These are phyloP conservation scores for Sinhomidia bicolor DNA, from an alignment of 2,888 invertebrate genomes.

Conservation along the genomic window DNA sequence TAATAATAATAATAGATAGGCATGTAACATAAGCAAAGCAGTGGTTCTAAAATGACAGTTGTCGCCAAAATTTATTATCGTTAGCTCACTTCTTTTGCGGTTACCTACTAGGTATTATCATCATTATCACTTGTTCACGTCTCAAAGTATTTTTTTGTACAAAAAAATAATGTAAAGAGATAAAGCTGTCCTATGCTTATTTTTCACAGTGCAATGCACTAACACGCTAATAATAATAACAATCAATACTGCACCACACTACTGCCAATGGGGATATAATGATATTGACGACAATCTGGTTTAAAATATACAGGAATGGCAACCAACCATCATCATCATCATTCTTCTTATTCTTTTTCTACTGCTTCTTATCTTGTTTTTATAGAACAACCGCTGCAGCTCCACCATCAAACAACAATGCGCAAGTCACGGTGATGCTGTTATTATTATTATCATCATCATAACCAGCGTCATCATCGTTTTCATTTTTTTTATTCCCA, in stretches of 20 bases:
- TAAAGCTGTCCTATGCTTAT: background rate
- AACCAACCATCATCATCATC: background rate
- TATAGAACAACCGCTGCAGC: background rate
- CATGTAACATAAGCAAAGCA: background rate
- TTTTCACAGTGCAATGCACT: constrained; percentile 29
- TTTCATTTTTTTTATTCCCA: no score
- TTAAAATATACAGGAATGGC: background rate
- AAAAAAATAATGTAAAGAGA: background rate
- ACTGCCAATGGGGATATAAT: background rate
- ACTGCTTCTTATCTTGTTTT: constrained; percentile 5
- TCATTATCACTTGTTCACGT: constrained; percentile 34
- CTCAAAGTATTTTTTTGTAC: background rate
- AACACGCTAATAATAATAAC: background rate
- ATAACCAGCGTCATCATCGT: no score
- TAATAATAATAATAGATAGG: background rate
- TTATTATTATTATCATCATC: constrained; percentile 3
- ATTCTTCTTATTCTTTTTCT: background rate
- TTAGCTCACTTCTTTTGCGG: constrained; percentile 12
- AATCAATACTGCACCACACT: constrained; percentile 19
- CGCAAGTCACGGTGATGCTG: constrained; percentile 32
- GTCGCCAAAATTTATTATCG: constrained; percentile 29
- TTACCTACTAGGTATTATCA: background rate
- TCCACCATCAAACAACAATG: constrained; percentile 35
- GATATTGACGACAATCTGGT: constrained; percentile 10
- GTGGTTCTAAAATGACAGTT: background rate